Evolutionary conservation across 1,140 invertebrate genomes (phyloP), one percentile per base, ranked within the genome.

Genomic region (Muscidifurax raptorellus): DNA sequence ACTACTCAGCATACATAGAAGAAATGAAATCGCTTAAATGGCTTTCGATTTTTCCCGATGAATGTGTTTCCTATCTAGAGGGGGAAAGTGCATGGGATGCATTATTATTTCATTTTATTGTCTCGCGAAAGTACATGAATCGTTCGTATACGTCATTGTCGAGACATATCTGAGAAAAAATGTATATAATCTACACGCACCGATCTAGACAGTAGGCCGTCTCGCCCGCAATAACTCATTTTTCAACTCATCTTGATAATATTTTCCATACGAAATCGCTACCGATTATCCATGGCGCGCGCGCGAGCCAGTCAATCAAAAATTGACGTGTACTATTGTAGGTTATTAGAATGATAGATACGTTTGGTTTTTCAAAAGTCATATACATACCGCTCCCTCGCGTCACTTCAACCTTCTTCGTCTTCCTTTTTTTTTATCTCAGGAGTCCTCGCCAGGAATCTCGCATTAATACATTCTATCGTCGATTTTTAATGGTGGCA

Each of bases 401-500:
- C 22, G 52, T 71, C 52, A 28, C 66, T 82, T 82, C 25, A 74
- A 40, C 27, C 67, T 69, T 69, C 66, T 30, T 28, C 27, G 28
- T 69, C 15, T 69, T 30, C 15, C 1, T 64, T 64, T 78, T 44
- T 30, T 64, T 77, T 78, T 72, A 72, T 78, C 75, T 77, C 2
- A 28, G 66, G 59, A 27, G 15, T 76, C 18, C 66, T 13, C 28
- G n/a, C 15, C 13, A 59, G 27, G 36, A 52, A 83, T 83, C 44
- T 32, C 22, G 47, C 30, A 72, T 28, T 69, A 75, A 77, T 77
- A 32, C 28, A 83, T 47, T 72, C 47, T 28, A 40, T 84, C 40
- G 40, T 84, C 22, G 44, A 78, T 83, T 84, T 84, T 84, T 84
- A 78, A 79, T 66, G 59, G 77, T 40, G 69, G 77, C 64, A 80